Evolutionary conservation across 2,113 vertebrate species (phyloP).

Genomic region (Irena cyanogastra): DNA sequence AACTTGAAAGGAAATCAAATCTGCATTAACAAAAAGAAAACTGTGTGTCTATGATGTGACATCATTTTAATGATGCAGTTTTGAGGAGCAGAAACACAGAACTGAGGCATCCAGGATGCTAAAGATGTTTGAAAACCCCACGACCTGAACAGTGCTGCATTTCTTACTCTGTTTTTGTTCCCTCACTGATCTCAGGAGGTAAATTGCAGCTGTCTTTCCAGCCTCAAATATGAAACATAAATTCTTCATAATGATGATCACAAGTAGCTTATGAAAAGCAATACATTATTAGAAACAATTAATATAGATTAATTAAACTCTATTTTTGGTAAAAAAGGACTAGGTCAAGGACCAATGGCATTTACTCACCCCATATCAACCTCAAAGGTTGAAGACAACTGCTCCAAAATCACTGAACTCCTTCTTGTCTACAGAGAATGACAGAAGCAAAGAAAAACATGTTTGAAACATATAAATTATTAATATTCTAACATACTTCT

Average conservation of each 20-base stretch:
- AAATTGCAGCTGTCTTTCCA: not conserved
- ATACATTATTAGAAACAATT: not conserved
- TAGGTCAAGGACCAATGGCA: not conserved
- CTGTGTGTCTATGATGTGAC: not conserved
- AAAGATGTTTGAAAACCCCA: not conserved
- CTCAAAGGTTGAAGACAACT: not conserved
- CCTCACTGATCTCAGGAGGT: not conserved
- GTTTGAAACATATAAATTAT: not conserved
- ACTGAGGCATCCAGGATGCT: not conserved
- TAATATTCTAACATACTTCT: not conserved
- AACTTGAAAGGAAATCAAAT: not conserved
- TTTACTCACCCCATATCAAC: not conserved
- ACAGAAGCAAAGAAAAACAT: not conserved
- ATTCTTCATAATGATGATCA: not conserved
- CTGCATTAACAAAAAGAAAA: not conserved
- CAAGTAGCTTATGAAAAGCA: not conserved
- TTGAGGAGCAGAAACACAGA: not conserved
- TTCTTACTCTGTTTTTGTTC: not conserved
- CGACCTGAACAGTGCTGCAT: not conserved
- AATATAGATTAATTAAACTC: not conserved
- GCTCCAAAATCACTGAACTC: not conserved
- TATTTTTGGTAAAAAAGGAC: not conserved
- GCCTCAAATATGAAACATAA: not conserved
- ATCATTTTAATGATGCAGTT: not conserved
- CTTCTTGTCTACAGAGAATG: rapidly evolving